These are phyloP conservation scores for Hyaena hyaena DNA, from an alignment of 2,113 vertebrate genomes.

Conservation along the genomic window DNA sequence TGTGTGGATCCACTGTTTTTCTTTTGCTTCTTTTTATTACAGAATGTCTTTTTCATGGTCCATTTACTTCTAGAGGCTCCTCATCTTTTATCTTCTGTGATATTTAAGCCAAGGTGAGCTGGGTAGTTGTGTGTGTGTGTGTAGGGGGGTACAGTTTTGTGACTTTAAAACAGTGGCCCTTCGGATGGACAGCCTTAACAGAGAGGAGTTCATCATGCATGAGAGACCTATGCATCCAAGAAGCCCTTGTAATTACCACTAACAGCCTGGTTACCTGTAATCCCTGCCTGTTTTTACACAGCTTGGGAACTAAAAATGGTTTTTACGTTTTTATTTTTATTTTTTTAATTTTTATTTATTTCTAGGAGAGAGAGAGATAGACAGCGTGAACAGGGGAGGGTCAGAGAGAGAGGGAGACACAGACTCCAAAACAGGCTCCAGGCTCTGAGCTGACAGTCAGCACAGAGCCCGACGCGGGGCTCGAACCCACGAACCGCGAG, in stretches of 20 bases:
- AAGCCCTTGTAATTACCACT: not conserved
- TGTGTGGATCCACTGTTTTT: not conserved
- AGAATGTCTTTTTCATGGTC: conserved; percentile 28
- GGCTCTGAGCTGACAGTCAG: too few species aligned
- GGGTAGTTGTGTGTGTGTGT: not conserved
- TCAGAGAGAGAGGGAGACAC: too few species aligned
- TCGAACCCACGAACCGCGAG: too few species aligned
- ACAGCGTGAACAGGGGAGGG: too few species aligned
- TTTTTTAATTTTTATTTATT: too few species aligned
- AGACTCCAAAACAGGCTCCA: too few species aligned
- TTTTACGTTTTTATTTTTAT: not conserved
- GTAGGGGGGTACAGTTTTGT: not conserved
- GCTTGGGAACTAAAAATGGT: not conserved
- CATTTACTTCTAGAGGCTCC: not conserved
- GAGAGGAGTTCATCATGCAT: not conserved
- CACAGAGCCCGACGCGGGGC: too few species aligned
- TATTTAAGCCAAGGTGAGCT: not conserved
- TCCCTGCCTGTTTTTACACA: not conserved
- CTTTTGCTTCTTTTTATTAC: not conserved
- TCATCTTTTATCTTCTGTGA: not conserved
- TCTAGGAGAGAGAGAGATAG: too few species aligned
- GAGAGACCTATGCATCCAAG: not conserved
- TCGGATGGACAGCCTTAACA: not conserved
- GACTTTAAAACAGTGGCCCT: not conserved
- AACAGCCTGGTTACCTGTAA: not conserved